These are phyloP conservation scores for Poecilia gillii DNA, from an alignment of 2,797 vertebrate genomes.

Conservation along the genomic window DNA sequence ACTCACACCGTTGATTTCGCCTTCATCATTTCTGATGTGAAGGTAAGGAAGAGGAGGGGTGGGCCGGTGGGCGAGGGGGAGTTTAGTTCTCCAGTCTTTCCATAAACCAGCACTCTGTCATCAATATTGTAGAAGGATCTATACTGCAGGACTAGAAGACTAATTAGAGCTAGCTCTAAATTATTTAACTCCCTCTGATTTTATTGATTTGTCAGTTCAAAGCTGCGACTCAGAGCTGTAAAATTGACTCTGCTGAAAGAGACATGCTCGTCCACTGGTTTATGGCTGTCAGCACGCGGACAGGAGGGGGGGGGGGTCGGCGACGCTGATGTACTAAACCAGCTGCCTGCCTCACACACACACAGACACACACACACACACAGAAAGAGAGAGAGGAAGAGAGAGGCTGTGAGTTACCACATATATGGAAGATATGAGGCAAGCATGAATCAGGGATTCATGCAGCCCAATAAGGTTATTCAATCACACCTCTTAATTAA, in stretches of 20 bases:
- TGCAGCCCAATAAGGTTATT: constrained; percentile 45
- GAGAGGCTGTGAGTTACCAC: neutral
- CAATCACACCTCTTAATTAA: constrained; percentile 68
- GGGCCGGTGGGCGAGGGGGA: constrained; percentile 15
- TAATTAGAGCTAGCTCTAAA: constrained; percentile 99
- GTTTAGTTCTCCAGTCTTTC: constrained; percentile 69
- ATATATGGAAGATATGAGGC: constrained; percentile 9
- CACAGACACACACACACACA: constrained; percentile 5
- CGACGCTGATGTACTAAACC: constrained; percentile 60
- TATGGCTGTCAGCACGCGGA: constrained; percentile 72
- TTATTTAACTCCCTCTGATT: constrained; percentile 99
- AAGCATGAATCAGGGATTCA: constrained; percentile 36
- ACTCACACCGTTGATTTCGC: constrained; percentile 36
- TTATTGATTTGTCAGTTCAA: constrained; percentile 98
- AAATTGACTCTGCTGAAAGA: constrained; percentile 95
- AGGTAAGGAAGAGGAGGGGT: constrained; percentile 22
- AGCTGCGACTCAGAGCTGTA: constrained; percentile 92
- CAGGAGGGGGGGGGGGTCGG: neutral
- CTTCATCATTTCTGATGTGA: constrained; percentile 53
- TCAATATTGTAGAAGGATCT: constrained; percentile 97
- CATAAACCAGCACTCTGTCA: constrained; percentile 87
- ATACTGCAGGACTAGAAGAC: constrained; percentile 96
- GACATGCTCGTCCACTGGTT: constrained; percentile 80
- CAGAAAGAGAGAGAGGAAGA: neutral
- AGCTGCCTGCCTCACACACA: constrained; percentile 21